Conservation (phyloP, 2,797 vertebrate genomes). For the Schizopygopsis pylzovi region DNA sequence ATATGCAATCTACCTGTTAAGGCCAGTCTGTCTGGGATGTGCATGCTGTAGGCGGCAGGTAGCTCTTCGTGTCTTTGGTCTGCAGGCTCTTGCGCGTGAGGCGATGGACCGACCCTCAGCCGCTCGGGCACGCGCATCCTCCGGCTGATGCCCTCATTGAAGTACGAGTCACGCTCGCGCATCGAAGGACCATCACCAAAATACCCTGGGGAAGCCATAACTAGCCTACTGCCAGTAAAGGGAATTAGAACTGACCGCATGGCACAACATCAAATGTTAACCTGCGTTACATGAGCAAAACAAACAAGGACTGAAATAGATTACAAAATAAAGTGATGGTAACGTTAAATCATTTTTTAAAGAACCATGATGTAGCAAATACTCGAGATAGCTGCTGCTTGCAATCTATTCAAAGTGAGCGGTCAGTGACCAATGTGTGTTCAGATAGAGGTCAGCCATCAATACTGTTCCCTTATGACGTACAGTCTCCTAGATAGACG, state of each 20-base stretch:
- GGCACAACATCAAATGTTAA: neutral
- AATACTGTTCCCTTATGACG: neutral
- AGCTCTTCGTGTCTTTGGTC: constrained; percentile 54
- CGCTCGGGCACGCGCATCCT: constrained; percentile 77
- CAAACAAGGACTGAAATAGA: neutral
- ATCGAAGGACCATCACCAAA: constrained; percentile 48
- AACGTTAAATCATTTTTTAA: neutral
- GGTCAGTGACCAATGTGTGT: neutral
- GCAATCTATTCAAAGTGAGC: neutral
- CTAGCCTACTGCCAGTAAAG: neutral
- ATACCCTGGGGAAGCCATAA: constrained; percentile 54
- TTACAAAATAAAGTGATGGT: neutral
- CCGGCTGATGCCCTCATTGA: constrained; percentile 76
- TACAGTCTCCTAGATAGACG: neutral
- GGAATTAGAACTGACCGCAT: neutral
- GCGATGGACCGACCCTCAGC: constrained; percentile 67
- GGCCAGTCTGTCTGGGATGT: constrained; percentile 78
- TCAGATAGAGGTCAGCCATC: neutral
- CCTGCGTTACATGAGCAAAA: constrained; percentile 24
- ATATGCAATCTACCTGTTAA: constrained; percentile 70
- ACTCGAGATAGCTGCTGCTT: neutral
- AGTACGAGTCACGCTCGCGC: constrained; percentile 63
- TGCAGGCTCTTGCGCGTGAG: constrained; percentile 47
- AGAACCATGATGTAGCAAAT: neutral
- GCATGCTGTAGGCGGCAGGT: constrained; percentile 73